These are phyloP conservation scores for Pasiphila rectangulata DNA, from an alignment of 2,888 invertebrate genomes.

Conservation along the genomic window DNA sequence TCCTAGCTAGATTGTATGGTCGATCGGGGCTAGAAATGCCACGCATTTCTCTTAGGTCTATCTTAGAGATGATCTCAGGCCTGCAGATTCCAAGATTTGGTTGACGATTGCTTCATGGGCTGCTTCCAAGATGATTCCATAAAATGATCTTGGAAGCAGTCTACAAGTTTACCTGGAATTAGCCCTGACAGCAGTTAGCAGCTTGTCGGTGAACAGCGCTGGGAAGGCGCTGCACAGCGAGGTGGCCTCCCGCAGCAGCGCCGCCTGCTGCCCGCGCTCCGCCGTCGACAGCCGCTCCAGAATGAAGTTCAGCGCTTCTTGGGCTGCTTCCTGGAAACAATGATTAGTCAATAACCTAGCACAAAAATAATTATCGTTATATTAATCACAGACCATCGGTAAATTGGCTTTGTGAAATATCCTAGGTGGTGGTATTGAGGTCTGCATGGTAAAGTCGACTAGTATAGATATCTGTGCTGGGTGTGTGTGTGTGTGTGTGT, in stretches of 20 bases:
- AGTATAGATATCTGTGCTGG: no score
- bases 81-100: no score
- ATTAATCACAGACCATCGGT: neutral
- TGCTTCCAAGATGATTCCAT: no score
- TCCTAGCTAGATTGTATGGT: no score
- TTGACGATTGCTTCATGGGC: no score
- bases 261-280: constrained; percentile 87
- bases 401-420: neutral
- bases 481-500: no score
- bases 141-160: no score
- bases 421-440: no score
- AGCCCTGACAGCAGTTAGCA: constrained; percentile 87
- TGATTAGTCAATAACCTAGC: neutral
- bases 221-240: constrained; percentile 90
- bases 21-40: no score
- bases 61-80: no score
- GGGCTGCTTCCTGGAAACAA: constrained; percentile 85
- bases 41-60: no score
- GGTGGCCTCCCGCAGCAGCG: constrained; percentile 89
- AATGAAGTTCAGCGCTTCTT: constrained; percentile 90
- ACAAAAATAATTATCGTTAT: neutral
- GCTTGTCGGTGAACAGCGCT: constrained; percentile 88
- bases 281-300: constrained; percentile 86
- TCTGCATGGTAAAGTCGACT: no score
- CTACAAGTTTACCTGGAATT: constrained; percentile 70